These are phyloP conservation scores for Oncorhynchus keta DNA, from an alignment of 2,113 vertebrate species.

Conservation along the genomic window DNA sequence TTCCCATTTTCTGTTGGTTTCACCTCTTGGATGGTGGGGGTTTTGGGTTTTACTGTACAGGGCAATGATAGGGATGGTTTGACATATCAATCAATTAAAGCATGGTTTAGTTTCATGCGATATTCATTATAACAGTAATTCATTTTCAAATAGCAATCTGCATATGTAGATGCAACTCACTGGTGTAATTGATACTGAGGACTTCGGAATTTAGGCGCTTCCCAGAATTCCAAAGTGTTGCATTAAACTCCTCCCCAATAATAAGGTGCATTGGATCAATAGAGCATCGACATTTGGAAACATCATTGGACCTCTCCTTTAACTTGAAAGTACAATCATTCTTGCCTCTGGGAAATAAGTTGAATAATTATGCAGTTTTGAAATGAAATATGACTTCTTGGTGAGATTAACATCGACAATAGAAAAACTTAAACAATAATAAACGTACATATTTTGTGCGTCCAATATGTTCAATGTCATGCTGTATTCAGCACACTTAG, in stretches of 20 bases:
- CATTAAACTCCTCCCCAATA: fast-evolving
- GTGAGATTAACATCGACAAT: neutral
- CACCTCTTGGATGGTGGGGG: slow-evolving; percentile 40
- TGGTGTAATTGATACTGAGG: fast-evolving
- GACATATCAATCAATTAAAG: neutral
- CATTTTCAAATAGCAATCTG: neutral
- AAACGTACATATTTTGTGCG: slow-evolving; percentile 12
- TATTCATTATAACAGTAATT: neutral
- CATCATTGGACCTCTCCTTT: neutral
- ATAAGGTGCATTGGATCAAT: fast-evolving
- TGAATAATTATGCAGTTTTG: neutral
- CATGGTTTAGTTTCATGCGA: neutral
- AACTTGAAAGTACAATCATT: neutral
- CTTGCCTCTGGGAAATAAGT: neutral
- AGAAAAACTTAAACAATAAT: neutral
- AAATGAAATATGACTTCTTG: neutral
- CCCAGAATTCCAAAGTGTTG: slow-evolving; percentile 17
- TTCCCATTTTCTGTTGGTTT: slow-evolving; percentile 27
- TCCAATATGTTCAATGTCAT: fast-evolving
- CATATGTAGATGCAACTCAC: slow-evolving; percentile 50
- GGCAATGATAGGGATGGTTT: neutral
- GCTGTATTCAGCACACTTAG: slow-evolving; percentile 49
- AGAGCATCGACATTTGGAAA: slow-evolving; percentile 47
- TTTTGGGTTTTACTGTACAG: slow-evolving; percentile 59
- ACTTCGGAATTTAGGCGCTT: neutral